These are phyloP conservation scores for Coleophora flavipennella DNA, from an alignment of 2,888 invertebrate genomes.

Conservation along the genomic window DNA sequence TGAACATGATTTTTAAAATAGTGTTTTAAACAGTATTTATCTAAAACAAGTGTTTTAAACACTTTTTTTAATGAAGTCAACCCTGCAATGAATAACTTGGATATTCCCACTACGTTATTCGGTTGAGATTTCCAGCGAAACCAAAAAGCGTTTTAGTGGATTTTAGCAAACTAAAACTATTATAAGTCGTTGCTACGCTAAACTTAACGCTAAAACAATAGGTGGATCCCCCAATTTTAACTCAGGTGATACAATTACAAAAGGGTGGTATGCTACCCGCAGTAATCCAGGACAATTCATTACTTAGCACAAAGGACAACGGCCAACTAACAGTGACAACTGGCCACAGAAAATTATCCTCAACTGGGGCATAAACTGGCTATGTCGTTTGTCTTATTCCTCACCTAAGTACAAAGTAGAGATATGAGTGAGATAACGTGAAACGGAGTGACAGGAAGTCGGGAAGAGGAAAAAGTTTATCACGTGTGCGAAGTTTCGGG, in stretches of 20 bases:
- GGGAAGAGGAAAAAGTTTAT: conserved; percentile 3
- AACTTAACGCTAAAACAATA: not conserved
- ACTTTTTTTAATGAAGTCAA: too few relatives aligned
- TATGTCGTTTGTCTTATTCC: conserved; percentile 27
- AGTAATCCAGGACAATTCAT: conserved; percentile 15
- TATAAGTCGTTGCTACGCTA: not conserved
- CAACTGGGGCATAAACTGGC: conserved; percentile 19
- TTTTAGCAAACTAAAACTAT: too few relatives aligned
- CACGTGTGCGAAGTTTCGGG: conserved; percentile 17
- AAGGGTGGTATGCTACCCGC: not conserved
- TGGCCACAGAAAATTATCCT: conserved; percentile 21
- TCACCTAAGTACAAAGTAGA: conserved; percentile 2
- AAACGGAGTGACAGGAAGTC: too few relatives aligned
- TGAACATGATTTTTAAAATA: too few relatives aligned
- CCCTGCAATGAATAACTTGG: too few relatives aligned
- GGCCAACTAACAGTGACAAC: conserved; percentile 10
- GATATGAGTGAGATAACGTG: not conserved
- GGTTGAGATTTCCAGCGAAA: too few relatives aligned
- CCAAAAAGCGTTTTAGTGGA: too few relatives aligned
- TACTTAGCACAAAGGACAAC: conserved; percentile 15
- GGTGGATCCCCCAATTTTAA: not conserved
- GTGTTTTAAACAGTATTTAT: too few relatives aligned
- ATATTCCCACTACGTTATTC: too few relatives aligned
- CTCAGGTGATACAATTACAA: not conserved
- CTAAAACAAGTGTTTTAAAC: too few relatives aligned